phyloP scores from a whole-genome alignment of 1,140 invertebrate species.

The Metopolophium dirhodum region DNA sequence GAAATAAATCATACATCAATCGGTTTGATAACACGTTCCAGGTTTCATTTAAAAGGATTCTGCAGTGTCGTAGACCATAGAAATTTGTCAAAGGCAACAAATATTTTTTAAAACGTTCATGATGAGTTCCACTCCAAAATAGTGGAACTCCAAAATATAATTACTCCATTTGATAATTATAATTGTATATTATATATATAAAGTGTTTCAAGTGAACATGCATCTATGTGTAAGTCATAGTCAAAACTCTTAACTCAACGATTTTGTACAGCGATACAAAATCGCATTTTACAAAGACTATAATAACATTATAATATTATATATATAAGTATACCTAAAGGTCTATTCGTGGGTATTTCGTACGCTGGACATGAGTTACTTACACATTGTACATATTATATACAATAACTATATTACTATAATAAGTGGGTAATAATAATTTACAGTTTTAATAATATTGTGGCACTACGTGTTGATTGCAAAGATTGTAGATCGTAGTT shows the following conservation, averaged over 20 bases:
- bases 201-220: background rate
- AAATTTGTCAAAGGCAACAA: background rate
- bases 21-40: too few species aligned
- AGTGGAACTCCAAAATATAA: background rate
- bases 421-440: background rate
- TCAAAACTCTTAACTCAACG: too few species aligned
- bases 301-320: too few species aligned
- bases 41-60: too few species aligned
- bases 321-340: background rate
- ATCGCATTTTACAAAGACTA: background rate
- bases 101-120: background rate
- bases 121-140: background rate
- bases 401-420: background rate
- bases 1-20: too few species aligned
- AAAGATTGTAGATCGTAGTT: background rate
- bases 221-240: too few species aligned
- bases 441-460: background rate
- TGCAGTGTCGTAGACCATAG: too few species aligned
- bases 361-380: too few species aligned
- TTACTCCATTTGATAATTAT: background rate
- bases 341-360: too few species aligned
- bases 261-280: background rate
- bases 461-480: background rate
- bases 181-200: too few species aligned
- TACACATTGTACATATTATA: background rate